These are phyloP conservation scores for Argyrosomus japonicus DNA, from an alignment of 2,113 vertebrate species.

Conservation along the genomic window DNA sequence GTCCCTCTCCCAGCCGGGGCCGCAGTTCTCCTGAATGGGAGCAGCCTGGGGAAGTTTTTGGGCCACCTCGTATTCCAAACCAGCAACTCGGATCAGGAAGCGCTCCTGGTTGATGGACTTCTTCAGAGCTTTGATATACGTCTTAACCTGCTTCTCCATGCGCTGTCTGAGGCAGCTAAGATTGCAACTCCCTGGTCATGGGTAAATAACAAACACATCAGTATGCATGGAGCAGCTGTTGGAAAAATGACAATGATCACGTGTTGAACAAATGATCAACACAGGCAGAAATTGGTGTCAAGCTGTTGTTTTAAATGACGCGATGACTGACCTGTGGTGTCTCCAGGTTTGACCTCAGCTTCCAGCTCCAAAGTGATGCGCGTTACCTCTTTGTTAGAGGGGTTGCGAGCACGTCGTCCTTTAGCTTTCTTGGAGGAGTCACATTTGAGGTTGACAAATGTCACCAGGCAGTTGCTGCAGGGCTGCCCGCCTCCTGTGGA, in stretches of 20 bases:
- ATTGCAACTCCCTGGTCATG: constrained; percentile 89
- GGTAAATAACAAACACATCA: not conserved
- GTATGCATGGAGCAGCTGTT: too few species aligned
- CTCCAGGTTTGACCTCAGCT: constrained; percentile 93
- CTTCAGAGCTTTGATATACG: constrained; percentile 94
- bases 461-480: constrained; percentile 95
- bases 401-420: constrained; percentile 92
- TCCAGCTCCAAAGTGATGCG: constrained; percentile 97
- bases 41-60: constrained; percentile 86
- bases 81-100: constrained; percentile 94
- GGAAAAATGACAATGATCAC: too few species aligned
- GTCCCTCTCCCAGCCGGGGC: constrained; percentile 90
- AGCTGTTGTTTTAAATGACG: too few species aligned
- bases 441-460: constrained; percentile 97
- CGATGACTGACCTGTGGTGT: constrained; percentile 89
- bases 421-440: constrained; percentile 94
- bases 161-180: constrained; percentile 92
- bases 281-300: not conserved
- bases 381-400: constrained; percentile 91
- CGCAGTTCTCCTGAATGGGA: constrained; percentile 73
- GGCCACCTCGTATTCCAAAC: constrained; percentile 95
- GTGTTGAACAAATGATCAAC: too few species aligned
- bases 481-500: constrained; percentile 84
- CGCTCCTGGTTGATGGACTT: constrained; percentile 99
- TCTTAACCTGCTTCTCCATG: constrained; percentile 94